Evolutionary conservation across 2,113 vertebrate genomes (phyloP), one percentile per base, ranked within the genome.

Genomic region (Dryoscopus gambensis): DNA sequence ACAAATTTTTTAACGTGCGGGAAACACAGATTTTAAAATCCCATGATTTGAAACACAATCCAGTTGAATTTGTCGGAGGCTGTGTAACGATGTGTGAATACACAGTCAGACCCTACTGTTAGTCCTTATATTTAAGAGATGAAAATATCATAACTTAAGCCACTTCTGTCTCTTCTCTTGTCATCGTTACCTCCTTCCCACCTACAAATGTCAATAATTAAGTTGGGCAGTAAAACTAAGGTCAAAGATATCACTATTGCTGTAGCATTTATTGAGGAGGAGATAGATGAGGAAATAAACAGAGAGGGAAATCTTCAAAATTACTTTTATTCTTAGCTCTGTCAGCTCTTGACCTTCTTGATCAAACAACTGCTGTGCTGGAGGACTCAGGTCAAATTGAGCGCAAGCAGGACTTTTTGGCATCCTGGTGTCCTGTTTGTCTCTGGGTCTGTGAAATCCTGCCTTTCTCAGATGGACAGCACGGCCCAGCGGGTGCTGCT

Each of bases 401-500:
- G 42, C 0, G 3, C 0, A 0, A 64, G 20, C 23, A 73, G 15
- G 10, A 1, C 15, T 33, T 77, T 89, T 52, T 70, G 57, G 15
- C 15, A 39, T 13, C 13, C 31, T 27, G 5, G 5, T 39, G 63
- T 69, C 53, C 33, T 40, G 14, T 28, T 64, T 84, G 24, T 37
- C 37, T 28, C 14, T 20, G 44, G 39, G 4, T 49, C 33, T 73
- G 63, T 33, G 62, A 71, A 64, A 65, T 9, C 35, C 49, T 80
- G 23, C 15, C 71, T 56, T 56, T 77, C 50, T 39, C 44, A 71
- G 47, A 46, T 0, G 5, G 22, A 57, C 15, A 53, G 14, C 19
- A 59, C 10, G 1, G 33, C n/a, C 20, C 49, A 33, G 27, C 1
- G 7, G 13, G 13, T 60, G 30, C 59, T 91, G 24, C 20, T 42